Percentiles rank a stretch among this genome's conserved stretches.
phyloP scores from a whole-genome alignment of 2,888 invertebrate genomes.

The Hermaeophaga mercurialis region DNA sequence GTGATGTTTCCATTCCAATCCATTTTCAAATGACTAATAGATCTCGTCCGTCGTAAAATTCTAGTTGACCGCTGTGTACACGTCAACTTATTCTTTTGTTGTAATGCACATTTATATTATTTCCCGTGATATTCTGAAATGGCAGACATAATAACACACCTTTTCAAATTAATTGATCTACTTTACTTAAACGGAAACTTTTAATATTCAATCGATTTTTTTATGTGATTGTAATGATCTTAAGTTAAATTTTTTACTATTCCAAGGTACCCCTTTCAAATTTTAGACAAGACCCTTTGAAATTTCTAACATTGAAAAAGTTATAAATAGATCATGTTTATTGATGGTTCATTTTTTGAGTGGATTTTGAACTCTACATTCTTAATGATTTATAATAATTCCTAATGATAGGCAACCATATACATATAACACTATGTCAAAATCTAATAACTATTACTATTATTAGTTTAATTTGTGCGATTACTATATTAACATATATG shows the following conservation, averaged over 20 bases:
- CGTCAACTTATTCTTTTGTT: conserved; percentile 38
- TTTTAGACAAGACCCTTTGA: neutral
- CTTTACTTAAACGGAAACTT: no score
- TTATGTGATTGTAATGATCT: no score
- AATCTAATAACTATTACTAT: no score
- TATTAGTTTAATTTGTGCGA: no score
- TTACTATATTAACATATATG: no score
- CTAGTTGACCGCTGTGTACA: conserved; percentile 33
- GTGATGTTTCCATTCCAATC: conserved; percentile 29
- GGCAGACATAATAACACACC: neutral
- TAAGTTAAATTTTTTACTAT: no score
- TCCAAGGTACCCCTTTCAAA: no score
- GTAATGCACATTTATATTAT: conserved; percentile 4
- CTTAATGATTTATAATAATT: no score
- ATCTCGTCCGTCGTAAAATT: conserved; percentile 33
- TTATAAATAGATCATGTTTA: conserved; percentile 11
- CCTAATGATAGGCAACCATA: no score
- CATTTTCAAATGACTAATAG: conserved; percentile 30
- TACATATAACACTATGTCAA: no score
- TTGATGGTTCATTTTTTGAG: neutral
- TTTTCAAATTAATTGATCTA: conserved; percentile 6
- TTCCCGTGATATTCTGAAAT: neutral
- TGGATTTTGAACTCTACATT: no score
- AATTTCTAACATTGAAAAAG: neutral
- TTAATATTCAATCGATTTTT: no score